Conservation (phyloP, 2,113 vertebrate genomes). For the Delphinapterus leucas region DNA sequence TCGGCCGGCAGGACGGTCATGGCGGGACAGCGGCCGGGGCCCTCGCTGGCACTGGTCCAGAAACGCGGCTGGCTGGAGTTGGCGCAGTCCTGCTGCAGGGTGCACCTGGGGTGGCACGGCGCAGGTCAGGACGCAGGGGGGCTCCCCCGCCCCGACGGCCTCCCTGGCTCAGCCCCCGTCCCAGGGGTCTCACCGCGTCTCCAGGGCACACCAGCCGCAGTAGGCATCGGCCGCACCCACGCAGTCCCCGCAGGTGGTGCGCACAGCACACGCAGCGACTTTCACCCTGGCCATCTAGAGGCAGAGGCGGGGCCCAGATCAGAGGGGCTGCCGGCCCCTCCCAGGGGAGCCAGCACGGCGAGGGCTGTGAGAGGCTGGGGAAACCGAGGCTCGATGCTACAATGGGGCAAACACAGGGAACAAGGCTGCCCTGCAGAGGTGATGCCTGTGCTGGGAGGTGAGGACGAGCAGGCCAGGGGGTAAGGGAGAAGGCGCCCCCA, state of each 20-base stretch:
- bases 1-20: conserved; percentile 92
- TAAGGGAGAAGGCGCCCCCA: not conserved
- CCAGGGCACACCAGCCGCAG: conserved; percentile 97
- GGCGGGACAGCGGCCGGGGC: conserved; percentile 89
- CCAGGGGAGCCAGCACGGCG: not conserved
- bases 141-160: rapidly evolving
- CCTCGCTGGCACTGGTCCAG: conserved; percentile 90
- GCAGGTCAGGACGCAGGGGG: not conserved
- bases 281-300: conserved; percentile 91
- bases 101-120: conserved; percentile 82
- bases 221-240: conserved; percentile 90
- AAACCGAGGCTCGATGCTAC: not conserved
- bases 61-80: conserved; percentile 83
- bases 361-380: not conserved
- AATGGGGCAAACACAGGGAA: rapidly evolving
- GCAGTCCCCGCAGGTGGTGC: conserved; percentile 88
- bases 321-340: not conserved
- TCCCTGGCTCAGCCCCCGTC: rapidly evolving
- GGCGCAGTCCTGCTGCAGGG: conserved; percentile 90
- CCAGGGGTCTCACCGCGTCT: conserved; percentile 88
- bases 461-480: not conserved
- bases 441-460: not conserved
- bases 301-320: not conserved
- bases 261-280: conserved; percentile 90
- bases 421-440: not conserved